Conservation (phyloP, 2,888 invertebrate genomes). For the Hypolimnas misippus region DNA sequence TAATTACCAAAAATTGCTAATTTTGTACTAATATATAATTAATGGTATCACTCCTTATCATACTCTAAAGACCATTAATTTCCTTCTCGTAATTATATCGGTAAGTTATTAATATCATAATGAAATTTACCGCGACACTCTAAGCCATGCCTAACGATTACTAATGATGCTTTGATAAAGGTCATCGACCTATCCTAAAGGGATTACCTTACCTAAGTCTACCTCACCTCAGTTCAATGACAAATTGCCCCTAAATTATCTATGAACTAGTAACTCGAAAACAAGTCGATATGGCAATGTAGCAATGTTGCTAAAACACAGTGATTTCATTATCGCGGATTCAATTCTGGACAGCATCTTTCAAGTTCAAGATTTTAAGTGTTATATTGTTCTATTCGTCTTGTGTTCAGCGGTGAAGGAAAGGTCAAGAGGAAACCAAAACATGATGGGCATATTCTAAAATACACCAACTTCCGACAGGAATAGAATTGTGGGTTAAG, state of each 20-base stretch:
- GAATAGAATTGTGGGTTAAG: no score
- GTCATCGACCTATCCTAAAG: conserved; percentile 32
- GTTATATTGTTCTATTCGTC: no score
- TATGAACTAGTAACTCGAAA: conserved; percentile 50
- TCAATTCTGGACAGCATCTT: no score
- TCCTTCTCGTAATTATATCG: background rate
- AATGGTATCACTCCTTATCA: background rate
- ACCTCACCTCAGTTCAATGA: conserved; percentile 32
- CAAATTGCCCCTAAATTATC: conserved; percentile 63
- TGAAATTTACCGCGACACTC: conserved; percentile 17
- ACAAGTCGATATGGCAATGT: background rate
- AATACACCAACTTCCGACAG: no score
- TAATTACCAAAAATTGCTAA: background rate
- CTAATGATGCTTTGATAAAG: conserved; percentile 38
- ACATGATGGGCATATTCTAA: no score
- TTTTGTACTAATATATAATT: background rate
- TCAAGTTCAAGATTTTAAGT: no score
- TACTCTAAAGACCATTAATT: background rate
- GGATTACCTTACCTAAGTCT: conserved; percentile 34
- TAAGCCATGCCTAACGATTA: conserved; percentile 31
- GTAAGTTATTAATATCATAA: conserved; percentile 3
- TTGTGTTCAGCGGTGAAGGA: no score
- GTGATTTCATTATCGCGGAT: no score
- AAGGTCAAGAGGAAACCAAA: no score
- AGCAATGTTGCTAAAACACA: no score